A percentile compares a stretch with the other conserved stretches of the same genome.
Conservation (phyloP, 1,140 invertebrate species). For the Pissodes strobi region DNA sequence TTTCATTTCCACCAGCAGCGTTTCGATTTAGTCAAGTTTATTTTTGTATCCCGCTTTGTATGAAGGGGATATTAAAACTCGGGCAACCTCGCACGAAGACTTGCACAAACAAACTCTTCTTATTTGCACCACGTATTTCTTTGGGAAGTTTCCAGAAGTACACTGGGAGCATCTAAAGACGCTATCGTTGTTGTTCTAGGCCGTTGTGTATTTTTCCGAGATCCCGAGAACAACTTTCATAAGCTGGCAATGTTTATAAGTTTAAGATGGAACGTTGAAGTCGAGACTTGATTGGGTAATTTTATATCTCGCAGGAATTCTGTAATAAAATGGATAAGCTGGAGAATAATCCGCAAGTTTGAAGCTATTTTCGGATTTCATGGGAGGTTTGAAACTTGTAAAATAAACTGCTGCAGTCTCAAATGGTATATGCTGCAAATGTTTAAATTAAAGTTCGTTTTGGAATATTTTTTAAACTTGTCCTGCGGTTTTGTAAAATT, state of each 20-base stretch:
- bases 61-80: conserved; percentile 2
- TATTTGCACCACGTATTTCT: conserved; percentile 20
- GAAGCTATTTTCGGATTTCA: background rate
- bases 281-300: conserved; percentile 23
- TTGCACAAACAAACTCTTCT: conserved; percentile 25
- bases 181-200: conserved; percentile 18
- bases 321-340: conserved; percentile 15
- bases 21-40: too few relatives aligned
- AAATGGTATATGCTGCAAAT: too few relatives aligned
- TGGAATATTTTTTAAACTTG: too few relatives aligned
- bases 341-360: background rate
- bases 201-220: conserved; percentile 18
- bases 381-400: too few relatives aligned
- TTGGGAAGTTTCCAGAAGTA: conserved; percentile 20
- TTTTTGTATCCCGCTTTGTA: background rate
- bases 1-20: too few relatives aligned
- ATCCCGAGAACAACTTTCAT: conserved; percentile 21
- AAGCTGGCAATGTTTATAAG: conserved; percentile 26
- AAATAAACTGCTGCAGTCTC: too few relatives aligned
- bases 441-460: too few relatives aligned
- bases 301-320: conserved; percentile 5
- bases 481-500: too few relatives aligned
- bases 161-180: conserved; percentile 12
- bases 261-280: conserved; percentile 13
- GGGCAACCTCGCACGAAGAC: conserved; percentile 11